Percentiles rank a stretch among this genome's conserved stretches.
These are phyloP conservation scores for Sarcophilus harrisii DNA, from an alignment of 2,797 vertebrate genomes.

Conservation along the genomic window DNA sequence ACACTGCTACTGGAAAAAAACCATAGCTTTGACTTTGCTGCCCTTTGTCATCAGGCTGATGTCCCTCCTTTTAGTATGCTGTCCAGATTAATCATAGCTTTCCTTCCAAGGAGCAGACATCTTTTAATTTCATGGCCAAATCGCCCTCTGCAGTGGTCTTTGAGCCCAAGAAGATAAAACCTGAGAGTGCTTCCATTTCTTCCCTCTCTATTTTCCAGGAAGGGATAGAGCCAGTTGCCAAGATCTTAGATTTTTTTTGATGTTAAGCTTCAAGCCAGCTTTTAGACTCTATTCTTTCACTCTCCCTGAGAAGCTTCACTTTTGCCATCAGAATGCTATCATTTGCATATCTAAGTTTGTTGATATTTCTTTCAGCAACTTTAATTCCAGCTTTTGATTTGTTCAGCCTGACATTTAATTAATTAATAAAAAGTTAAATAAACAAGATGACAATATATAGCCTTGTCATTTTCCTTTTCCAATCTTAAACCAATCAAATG, in stretches of 20 bases:
- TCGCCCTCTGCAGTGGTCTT: not conserved
- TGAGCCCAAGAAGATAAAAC: not conserved
- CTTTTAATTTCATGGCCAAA: not conserved
- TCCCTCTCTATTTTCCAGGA: not conserved
- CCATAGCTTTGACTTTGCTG: not conserved
- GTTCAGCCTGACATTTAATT: not conserved
- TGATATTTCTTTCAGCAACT: not conserved
- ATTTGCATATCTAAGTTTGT: not conserved
- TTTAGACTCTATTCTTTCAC: not conserved
- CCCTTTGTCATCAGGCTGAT: not conserved
- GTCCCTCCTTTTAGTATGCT: not conserved
- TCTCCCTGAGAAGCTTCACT: not conserved
- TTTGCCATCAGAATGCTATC: not conserved
- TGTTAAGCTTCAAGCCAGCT: not conserved
- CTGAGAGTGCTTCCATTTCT: not conserved
- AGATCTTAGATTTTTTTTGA: not conserved
- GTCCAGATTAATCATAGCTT: not conserved
- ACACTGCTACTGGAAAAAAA: not conserved
- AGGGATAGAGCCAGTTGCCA: not conserved
- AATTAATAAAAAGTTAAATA: not conserved
- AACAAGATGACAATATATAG: not conserved
- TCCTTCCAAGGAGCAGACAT: not conserved
- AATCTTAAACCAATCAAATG: not conserved
- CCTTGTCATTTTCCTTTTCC: not conserved
- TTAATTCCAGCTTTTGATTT: not conserved